phyloP scores from a whole-genome alignment of 1,140 invertebrate genomes.

The Neomicropteryx cornuta region DNA sequence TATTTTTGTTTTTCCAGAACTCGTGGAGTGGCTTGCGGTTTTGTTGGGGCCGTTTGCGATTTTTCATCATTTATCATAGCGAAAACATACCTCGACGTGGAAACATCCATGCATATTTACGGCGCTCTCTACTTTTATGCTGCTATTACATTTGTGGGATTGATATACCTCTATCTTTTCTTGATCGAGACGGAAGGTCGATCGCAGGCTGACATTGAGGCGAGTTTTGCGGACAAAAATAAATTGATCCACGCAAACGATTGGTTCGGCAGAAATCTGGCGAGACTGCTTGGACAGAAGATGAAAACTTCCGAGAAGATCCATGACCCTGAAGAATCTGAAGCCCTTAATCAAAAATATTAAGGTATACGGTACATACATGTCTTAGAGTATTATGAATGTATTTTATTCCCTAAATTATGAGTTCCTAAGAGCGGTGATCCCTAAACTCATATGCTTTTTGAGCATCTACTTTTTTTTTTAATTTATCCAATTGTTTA shows the following conservation, averaged over 20 bases:
- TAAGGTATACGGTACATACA: no score
- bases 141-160: slow-evolving; percentile 43
- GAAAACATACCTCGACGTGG: slow-evolving; percentile 46
- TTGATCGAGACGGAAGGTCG: slow-evolving; percentile 76
- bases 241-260: slow-evolving; percentile 29
- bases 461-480: no score
- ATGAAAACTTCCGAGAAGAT: no score
- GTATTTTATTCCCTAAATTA: no score
- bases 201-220: slow-evolving; percentile 61
- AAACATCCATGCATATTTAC: slow-evolving; percentile 36
- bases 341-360: no score
- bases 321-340: no score
- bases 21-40: slow-evolving; percentile 42
- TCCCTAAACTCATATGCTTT: no score
- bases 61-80: slow-evolving; percentile 47
- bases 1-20: slow-evolving; percentile 34
- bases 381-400: no score
- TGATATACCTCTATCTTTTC: slow-evolving; percentile 47
- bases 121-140: slow-evolving; percentile 53
- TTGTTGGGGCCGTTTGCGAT: slow-evolving; percentile 46
- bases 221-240: slow-evolving; percentile 38
- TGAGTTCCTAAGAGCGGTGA: no score
- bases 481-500: no score
- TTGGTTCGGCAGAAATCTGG: no score
- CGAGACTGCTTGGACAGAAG: no score